Base-by-base conservation (phyloP, 2,113 vertebrate species). In the Indicator maculatus region DNA sequence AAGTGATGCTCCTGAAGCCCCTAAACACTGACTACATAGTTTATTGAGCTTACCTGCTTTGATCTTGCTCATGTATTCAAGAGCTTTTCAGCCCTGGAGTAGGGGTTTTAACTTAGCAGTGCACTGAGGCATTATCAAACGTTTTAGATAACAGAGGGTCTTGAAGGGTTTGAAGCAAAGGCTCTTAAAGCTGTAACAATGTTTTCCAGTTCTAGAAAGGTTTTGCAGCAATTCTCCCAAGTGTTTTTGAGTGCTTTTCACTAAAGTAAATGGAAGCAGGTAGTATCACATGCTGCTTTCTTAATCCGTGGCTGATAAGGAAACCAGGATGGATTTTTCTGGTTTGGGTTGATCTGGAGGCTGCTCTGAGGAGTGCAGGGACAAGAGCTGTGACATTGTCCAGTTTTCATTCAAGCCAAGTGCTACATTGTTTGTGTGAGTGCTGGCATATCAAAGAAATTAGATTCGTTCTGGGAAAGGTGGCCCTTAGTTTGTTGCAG, bases 1-100 rank as follows among this genome's bases (percentile, higher is more conserved):
- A 94, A 94, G 73, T 64, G 97, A 92, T 96, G 97, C 92, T 89
- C 85, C 90, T 95, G 83, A 14, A 52, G 71, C 83, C 94, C 84
- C 83, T 92, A 78, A 95, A 83, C 96, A 93, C 61, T 76, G 86
- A 50, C 66, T 93, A 7, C 78, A 70, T 11, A 27, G 33, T 94
- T 94, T 93, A 89, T 96, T 95, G 89, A 91, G 56, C 65, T 82
- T 75, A 91, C 33, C 15, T 95, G 88, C 81, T 67, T 90, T 94
- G 72, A 83, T 95, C 33, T 88, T 91, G 78, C 88, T 78, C 7
- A 0, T 56, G 69, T 71, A 78, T 95, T 87, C 89, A 83, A 89
- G 69, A 79, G 91, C 70, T 94, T 90, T 95, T 56, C 84, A 69
- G 66, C 31, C 76, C 59, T 83, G 45, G 52, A 45, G 1, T 17